Evolutionary conservation across 2,888 invertebrate species (phyloP), one percentile per base, ranked within the genome.

Genomic region (Zeuzera pyrina): DNA sequence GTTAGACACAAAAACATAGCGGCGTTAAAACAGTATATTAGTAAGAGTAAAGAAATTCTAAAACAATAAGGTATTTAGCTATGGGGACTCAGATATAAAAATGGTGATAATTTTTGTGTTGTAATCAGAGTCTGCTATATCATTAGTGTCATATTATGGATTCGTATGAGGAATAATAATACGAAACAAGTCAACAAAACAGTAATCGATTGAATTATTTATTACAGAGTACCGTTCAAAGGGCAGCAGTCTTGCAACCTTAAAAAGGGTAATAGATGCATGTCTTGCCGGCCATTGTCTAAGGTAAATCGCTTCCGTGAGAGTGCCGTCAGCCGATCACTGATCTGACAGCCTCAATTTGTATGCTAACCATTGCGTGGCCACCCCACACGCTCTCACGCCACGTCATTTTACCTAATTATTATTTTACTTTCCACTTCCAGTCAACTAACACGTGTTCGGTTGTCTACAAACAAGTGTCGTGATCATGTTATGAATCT

Each of bases 251-350:
- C 58, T 57, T 60, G 52, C 49, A 57, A 54, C 47, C 57, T 68
- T n/a, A n/a, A n/a, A n/a, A n/a, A 69, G 69, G 72, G 70, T 73
- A 77, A 76, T 78, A 68, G 74, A 79, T 78, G 79, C 81, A 74
- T 67, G 73, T 63, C 70, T 77, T 73, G 77, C 70, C 66, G 61
- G 57, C 69, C 64, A 79, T 78, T 78, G 81, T 79, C 76, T 79
- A 61, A 67, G 55, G 60, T 70, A 74, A 74, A 79, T 73, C 70
- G 70, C 70, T 83, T 81, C 81, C 81, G 77, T 81, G 79, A 78
- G 81, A 79, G 69, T 51, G 47, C 49, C 57, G 42, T 43, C 49
- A 39, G 37, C 44, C 38, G 45, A 47, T 47, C 41, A 29, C 23
- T 33, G 33, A 35, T 35, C 34, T 30, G 34, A 69, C 69, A 61